Conservation (phyloP, 2,113 vertebrate genomes). For the Poeciliopsis turrubarensis region DNA sequence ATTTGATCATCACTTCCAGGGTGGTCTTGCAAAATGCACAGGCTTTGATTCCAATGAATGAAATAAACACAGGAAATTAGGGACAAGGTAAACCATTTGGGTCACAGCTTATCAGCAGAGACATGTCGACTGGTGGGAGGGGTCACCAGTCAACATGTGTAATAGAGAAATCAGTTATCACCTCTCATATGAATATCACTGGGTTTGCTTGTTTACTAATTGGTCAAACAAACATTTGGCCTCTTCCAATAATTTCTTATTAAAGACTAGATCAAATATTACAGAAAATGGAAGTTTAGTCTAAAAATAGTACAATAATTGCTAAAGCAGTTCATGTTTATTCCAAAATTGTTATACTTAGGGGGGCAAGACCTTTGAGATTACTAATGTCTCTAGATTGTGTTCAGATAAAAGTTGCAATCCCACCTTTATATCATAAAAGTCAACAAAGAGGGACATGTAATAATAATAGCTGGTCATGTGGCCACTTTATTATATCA, state of each 20-base stretch:
- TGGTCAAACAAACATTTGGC: constrained; percentile 51
- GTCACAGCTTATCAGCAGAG: constrained; percentile 49
- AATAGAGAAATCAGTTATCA: constrained; percentile 42
- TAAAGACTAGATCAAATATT: constrained; percentile 13
- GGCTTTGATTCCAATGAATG: constrained; percentile 70
- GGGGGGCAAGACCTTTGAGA: background rate
- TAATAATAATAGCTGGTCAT: background rate
- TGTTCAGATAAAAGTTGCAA: background rate
- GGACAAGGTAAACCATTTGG: constrained; percentile 64
- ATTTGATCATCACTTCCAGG: constrained; percentile 69
- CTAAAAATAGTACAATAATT: background rate
- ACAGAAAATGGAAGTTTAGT: constrained; percentile 8
- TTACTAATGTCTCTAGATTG: background rate
- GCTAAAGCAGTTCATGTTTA: background rate
- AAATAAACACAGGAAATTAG: constrained; percentile 78
- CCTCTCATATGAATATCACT: constrained; percentile 53
- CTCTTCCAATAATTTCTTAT: constrained; percentile 15
- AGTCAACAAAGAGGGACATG: background rate
- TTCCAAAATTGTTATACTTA: background rate
- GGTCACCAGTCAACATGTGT: constrained; percentile 48
- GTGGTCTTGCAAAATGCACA: constrained; percentile 68
- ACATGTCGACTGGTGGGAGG: constrained; percentile 31
- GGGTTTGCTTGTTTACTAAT: constrained; percentile 36
- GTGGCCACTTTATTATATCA: background rate
- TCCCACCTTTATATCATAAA: background rate